A percentile compares a stretch with the other conserved stretches of the same genome.
Evolutionary conservation across 2,113 vertebrate genomes (phyloP).

Genomic region (Petrocephalus microphthalmus): DNA sequence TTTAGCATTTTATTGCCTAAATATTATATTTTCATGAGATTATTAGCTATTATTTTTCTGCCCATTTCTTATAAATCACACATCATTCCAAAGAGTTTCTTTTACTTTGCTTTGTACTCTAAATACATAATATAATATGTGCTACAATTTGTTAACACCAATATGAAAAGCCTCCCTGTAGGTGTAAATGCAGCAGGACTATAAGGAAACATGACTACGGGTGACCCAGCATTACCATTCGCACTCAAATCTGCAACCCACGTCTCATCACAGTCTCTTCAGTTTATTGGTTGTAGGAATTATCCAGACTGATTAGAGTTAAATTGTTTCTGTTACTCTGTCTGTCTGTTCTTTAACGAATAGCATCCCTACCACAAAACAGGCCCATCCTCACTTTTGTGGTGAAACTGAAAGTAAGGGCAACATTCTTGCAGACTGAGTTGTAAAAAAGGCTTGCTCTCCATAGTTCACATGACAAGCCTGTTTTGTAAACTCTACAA

Average conservation of each 20-base stretch:
- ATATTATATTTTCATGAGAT: too few species aligned
- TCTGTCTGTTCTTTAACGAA: constrained; percentile 39
- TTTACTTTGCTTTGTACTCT: neutral
- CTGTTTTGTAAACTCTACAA: neutral
- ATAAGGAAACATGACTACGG: constrained; percentile 4
- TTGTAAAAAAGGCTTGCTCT: constrained; percentile 31
- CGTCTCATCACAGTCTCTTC: constrained; percentile 26
- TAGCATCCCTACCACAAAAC: constrained; percentile 20
- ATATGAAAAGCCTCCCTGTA: neutral
- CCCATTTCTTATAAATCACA: too few species aligned
- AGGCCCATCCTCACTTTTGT: neutral
- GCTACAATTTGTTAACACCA: neutral
- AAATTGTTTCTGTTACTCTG: constrained; percentile 35
- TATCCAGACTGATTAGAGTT: constrained; percentile 39
- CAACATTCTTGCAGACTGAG: constrained; percentile 37
- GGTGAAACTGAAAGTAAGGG: constrained; percentile 36
- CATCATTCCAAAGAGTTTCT: neutral
- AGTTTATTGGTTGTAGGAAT: constrained; percentile 27
- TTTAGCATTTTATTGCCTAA: too few species aligned
- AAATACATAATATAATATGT: neutral
- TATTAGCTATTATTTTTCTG: too few species aligned
- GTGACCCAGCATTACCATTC: constrained; percentile 15
- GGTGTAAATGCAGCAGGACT: neutral
- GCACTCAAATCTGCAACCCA: constrained; percentile 32
- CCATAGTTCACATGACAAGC: neutral